A percentile compares a stretch with the other conserved stretches of the same genome.
Evolutionary conservation across 2,113 vertebrate species (phyloP).

Genomic region (Murina feae): DNA sequence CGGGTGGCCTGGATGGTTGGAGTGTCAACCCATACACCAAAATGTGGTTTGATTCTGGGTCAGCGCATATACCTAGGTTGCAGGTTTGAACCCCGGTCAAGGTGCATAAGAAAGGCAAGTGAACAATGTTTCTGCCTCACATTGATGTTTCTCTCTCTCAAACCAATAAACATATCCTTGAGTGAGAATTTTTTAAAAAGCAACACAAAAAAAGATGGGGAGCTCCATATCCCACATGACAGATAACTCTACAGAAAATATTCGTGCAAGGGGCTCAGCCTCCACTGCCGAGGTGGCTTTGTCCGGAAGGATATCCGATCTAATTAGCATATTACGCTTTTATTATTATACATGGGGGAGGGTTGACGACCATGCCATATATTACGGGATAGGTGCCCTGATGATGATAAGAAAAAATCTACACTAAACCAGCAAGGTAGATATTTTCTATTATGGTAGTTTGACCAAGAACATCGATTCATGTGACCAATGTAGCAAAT

Average conservation of each 20-base stretch:
- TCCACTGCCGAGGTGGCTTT: too few relatives aligned
- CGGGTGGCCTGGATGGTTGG: not conserved
- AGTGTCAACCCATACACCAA: not conserved
- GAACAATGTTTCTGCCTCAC: not conserved
- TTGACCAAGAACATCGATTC: not conserved
- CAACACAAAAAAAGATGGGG: not conserved
- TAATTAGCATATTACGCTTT: too few relatives aligned
- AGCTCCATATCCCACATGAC: not conserved
- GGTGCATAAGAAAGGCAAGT: not conserved
- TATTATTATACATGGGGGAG: not conserved
- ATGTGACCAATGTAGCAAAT: not conserved
- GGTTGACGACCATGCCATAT: not conserved
- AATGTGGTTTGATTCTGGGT: not conserved
- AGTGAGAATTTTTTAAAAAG: not conserved
- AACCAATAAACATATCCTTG: not conserved
- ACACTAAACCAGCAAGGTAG: not conserved
- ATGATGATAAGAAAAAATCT: not conserved
- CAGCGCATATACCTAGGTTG: not conserved
- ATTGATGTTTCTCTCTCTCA: not conserved
- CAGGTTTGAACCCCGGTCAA: not conserved
- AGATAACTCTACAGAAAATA: conserved; percentile 21
- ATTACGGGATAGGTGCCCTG: not conserved
- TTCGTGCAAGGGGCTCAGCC: too few relatives aligned
- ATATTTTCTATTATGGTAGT: not conserved
- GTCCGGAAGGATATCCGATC: too few relatives aligned